A percentile compares a stretch with the other conserved stretches of the same genome.
Evolutionary conservation across 2,888 invertebrate genomes (phyloP).

Genomic region (Eristalinus aeneus): DNA sequence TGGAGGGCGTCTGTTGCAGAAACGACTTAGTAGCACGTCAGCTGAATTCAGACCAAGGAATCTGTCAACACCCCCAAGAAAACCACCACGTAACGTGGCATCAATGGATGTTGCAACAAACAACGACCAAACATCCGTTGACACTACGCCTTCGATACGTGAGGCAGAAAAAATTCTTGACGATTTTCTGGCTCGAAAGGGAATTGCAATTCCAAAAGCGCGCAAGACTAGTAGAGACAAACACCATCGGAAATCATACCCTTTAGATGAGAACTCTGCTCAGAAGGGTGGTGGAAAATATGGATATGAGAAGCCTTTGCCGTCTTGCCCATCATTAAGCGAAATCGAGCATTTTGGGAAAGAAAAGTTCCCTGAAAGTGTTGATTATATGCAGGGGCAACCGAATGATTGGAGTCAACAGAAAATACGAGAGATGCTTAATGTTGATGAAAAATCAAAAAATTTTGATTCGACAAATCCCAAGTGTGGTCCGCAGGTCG

Average conservation of each 20-base stretch:
- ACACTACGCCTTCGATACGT: slow-evolving; percentile 76
- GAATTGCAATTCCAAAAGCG: slow-evolving; percentile 71
- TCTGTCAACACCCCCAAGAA: slow-evolving; percentile 75
- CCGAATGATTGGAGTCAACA: slow-evolving; percentile 74
- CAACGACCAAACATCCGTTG: slow-evolving; percentile 73
- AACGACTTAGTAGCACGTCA: slow-evolving; percentile 75
- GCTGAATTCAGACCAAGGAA: slow-evolving; percentile 75
- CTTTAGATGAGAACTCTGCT: slow-evolving; percentile 68
- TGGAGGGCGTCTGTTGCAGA: slow-evolving; percentile 76
- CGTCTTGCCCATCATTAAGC: slow-evolving; percentile 76
- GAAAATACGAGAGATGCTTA: slow-evolving; percentile 77
- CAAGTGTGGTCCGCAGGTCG: slow-evolving; percentile 76
- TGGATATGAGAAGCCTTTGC: slow-evolving; percentile 51
- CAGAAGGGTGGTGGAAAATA: not conserved
- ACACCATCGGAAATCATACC: slow-evolving; percentile 74
- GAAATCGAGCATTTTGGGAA: slow-evolving; percentile 74
- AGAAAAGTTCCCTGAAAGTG: slow-evolving; percentile 71
- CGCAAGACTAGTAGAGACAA: not conserved
- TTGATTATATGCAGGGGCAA: slow-evolving; percentile 71
- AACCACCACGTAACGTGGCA: slow-evolving; percentile 78
- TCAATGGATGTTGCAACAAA: slow-evolving; percentile 55
- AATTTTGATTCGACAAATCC: slow-evolving; percentile 73
- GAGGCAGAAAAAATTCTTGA: slow-evolving; percentile 77
- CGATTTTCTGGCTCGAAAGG: slow-evolving; percentile 75
- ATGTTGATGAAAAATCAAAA: slow-evolving; percentile 72